Evolutionary conservation across 2,888 invertebrate species (phyloP).

Genomic region (Megastigmus dorsalis): DNA sequence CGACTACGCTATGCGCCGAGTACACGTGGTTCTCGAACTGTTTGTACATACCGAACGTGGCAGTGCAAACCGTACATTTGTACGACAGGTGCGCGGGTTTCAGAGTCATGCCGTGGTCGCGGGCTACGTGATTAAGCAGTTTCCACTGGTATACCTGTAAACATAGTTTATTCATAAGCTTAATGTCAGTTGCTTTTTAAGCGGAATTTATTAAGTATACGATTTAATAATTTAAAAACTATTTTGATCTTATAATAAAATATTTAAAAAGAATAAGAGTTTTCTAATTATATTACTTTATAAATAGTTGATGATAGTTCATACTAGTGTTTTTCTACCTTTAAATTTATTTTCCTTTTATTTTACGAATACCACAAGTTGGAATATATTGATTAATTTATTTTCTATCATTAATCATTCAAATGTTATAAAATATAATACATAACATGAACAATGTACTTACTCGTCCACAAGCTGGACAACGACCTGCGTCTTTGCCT

Average conservation of each 20-base stretch:
- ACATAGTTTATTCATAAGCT: not conserved
- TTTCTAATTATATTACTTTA: not conserved
- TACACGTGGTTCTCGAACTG: slow-evolving; percentile 96
- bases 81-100: slow-evolving; percentile 95
- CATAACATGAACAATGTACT: slow-evolving; percentile 64
- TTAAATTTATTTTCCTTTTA: too few relatives aligned
- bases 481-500: slow-evolving; percentile 94
- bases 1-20: slow-evolving; percentile 93
- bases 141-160: slow-evolving; percentile 94
- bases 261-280: too few relatives aligned
- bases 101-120: slow-evolving; percentile 92
- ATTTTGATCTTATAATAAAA: too few relatives aligned
- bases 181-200: too few relatives aligned
- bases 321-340: too few relatives aligned
- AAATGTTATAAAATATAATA: not conserved
- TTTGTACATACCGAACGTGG: slow-evolving; percentile 96
- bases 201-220: too few relatives aligned
- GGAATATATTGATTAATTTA: too few relatives aligned
- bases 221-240: not conserved
- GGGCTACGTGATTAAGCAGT: slow-evolving; percentile 91
- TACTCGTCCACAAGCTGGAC: slow-evolving; percentile 96
- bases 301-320: too few relatives aligned
- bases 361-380: too few relatives aligned
- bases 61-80: slow-evolving; percentile 96
- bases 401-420: too few relatives aligned